Conservation (phyloP, 2,888 invertebrate genomes). For the Halictus quadricinctus region DNA sequence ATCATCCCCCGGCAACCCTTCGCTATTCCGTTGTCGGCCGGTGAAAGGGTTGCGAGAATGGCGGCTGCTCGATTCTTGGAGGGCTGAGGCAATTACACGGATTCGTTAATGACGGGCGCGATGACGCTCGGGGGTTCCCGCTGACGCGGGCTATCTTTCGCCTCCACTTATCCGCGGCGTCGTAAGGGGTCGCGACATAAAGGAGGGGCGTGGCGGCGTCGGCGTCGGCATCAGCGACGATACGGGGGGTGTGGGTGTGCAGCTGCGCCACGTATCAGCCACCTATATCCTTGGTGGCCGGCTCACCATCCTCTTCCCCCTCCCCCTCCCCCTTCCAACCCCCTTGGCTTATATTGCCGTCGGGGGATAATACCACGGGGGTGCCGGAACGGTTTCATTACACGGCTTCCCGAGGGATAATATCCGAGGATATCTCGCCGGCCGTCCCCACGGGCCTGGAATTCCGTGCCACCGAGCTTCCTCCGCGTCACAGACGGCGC, state of each 20-base stretch:
- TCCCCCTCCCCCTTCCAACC: background rate
- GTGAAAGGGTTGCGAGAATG: constrained; percentile 65
- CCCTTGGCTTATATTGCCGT: constrained; percentile 66
- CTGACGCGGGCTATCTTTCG: constrained; percentile 58
- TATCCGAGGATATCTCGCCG: constrained; percentile 75
- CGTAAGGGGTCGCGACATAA: constrained; percentile 22
- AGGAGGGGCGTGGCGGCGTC: constrained; percentile 56
- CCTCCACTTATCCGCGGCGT: constrained; percentile 48
- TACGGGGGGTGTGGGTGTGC: constrained; percentile 45
- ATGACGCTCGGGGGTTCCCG: constrained; percentile 55
- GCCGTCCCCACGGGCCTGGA: constrained; percentile 76
- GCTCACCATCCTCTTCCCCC: constrained; percentile 26
- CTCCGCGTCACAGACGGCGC: constrained; percentile 56
- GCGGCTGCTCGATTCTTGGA: constrained; percentile 58
- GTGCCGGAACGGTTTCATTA: constrained; percentile 82
- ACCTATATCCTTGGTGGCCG: constrained; percentile 66
- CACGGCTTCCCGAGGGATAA: constrained; percentile 79
- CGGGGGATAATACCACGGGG: constrained; percentile 76
- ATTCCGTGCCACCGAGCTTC: constrained; percentile 75
- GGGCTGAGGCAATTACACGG: constrained; percentile 73
- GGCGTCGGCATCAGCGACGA: background rate
- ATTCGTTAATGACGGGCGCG: constrained; percentile 68
- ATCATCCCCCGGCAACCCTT: constrained; percentile 12
- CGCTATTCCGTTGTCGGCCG: constrained; percentile 6
- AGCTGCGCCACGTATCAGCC: constrained; percentile 67